phyloP scores from a whole-genome alignment of 2,113 vertebrate species.

The Emydura subglobosa region DNA sequence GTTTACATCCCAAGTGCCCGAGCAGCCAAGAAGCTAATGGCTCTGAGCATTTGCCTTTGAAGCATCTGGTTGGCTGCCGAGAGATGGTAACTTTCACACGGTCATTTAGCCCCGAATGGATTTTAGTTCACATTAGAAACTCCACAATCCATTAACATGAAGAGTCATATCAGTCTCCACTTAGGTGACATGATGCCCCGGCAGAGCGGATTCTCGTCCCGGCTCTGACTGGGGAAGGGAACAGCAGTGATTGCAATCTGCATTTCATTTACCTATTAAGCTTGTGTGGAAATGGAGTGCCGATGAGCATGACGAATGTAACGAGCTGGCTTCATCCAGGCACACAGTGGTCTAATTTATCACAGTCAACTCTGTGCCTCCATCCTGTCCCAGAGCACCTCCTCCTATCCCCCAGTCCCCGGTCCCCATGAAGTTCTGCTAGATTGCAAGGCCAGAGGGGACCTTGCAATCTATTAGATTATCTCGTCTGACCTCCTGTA shows the following conservation, averaged over 20 bases:
- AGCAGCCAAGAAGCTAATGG: neutral
- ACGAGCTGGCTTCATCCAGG: neutral
- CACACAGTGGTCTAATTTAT: neutral
- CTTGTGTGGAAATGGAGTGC: neutral
- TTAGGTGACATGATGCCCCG: neutral
- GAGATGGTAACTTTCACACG: neutral
- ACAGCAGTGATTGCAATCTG: neutral
- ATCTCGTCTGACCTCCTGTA: accelerated
- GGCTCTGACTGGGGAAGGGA: neutral
- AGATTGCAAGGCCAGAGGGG: too few relatives aligned
- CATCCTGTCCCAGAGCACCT: neutral
- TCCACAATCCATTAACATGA: neutral
- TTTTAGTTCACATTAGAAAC: neutral
- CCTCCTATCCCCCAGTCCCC: neutral
- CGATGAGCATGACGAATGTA: neutral
- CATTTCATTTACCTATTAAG: neutral
- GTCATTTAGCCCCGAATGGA: neutral
- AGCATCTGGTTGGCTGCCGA: neutral
- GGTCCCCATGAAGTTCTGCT: neutral
- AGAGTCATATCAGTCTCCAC: neutral
- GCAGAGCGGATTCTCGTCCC: neutral
- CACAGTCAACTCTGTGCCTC: neutral
- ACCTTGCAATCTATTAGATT: neutral
- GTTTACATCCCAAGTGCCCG: neutral
- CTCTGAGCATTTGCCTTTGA: neutral